Evolutionary conservation across 2,797 vertebrate genomes (phyloP), one percentile per base, ranked within the genome.

Genomic region (Xyrichtys novacula): DNA sequence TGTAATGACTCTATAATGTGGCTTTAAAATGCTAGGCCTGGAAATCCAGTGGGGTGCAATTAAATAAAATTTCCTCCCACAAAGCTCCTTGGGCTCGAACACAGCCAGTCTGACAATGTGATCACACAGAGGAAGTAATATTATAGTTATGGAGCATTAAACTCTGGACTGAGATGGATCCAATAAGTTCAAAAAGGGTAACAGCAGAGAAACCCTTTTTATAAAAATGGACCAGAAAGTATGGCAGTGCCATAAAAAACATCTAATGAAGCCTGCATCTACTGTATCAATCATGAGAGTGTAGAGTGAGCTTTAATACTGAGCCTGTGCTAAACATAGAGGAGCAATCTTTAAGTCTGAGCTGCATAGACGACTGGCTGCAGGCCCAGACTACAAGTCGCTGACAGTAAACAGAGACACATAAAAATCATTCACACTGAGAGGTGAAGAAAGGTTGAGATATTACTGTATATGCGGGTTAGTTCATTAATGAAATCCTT

Each of bases 11-110:
- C 11, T 65, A 57, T 76, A 73, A 48, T 73, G 54, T 70, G 79
- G 66, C 23, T 85, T 80, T 72, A 44, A 56, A 40, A 72, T 63
- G 63, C 55, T 67, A 77, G 69, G 55, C 57, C 74, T 55, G 47
- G 47, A 72, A 75, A 80, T 80, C 70, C 65, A 49, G 73, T 60
- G 48, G 20, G 48, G 57, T 58, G 54, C 34, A 84, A 69, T 78
- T 65, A 77, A 65, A 58, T 72, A 62, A 60, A 58, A 74, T 72
- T 72, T 78, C 69, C 73, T 70, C 40, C 79, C 62, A 74, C 49
- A 80, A 74, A 72, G 49, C 22, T 32, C 34, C 28, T 54, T 72
- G 40, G 79, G 53, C 38, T 67, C 10, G 60, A 29, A 53, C 20
- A 56, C 50, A 65, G 59, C 44, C 73, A 76, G 60, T 68, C 61